Base-by-base conservation (phyloP, 1,140 invertebrate species). In the Hyles euphorbiae region DNA sequence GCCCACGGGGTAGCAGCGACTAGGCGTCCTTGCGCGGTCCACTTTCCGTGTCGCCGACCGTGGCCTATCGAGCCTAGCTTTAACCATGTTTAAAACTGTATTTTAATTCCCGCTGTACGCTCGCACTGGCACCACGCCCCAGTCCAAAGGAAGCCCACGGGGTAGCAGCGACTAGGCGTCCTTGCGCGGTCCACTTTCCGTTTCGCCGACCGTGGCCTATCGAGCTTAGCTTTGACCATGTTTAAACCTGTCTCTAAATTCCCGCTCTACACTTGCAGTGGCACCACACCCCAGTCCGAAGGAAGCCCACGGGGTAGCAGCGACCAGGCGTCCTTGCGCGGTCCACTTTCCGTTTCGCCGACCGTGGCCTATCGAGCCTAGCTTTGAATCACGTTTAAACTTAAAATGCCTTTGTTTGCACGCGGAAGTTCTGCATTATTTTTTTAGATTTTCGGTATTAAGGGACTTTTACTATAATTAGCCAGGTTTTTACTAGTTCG, bases 281-380 rank as follows among this genome's bases (percentile, higher is more conserved):
- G 44, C 9, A 10, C 54, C 51, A 57, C 56, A 56, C 56, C 53
- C 52, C 36, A 45, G 50, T 58, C 61, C 33, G 34, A 57, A 49
- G 65, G 60, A 65, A 70, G 60, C 61, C n/a, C 40, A 44, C 49
- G 52, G 59, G 7, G 50, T 48, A 46, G 58, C 51, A 53, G 11
- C 44, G 50, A 78, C 69, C 63, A 58, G 76, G 54, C 74, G 74
- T 75, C 76, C 74, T 79, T 77, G 76, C 56, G 62, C n/a, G 34
- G 57, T 53, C 70, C 76, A 79, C 76, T 79, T 68, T 77, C 74
- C 33, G 69, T 77, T 79, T 79, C 76, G 60, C 67, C 50, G 54
- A 47, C 57, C 54, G 64, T 59, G 54, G 63, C 63, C 71, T 71
- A 68, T 67, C 70, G 49, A 62, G 66, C 11, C 51, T 32, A 48